Base-by-base conservation (phyloP, 2,113 vertebrate species). In the Helogale parvula region DNA sequence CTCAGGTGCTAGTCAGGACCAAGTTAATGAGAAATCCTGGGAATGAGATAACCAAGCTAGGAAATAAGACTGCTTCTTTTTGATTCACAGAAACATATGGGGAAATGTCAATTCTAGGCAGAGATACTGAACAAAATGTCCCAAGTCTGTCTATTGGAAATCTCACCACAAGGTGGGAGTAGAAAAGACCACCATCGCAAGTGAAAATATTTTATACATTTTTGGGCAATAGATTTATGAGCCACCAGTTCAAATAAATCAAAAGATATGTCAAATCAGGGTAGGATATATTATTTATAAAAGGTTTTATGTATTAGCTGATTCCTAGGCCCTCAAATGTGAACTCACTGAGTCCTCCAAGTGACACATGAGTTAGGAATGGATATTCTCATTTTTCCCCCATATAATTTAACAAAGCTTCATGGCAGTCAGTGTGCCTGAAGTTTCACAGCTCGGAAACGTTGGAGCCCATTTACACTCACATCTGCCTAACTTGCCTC, bases 21-120 rank as follows among this genome's bases (percentile, higher is more conserved):
- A 35, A 86, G 31, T 47, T 91, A 60, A 25, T 7, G 25, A 90
- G 66, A 47, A 72, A 47, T 81, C 90, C 57, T 45, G 23, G 85
- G 35, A 71, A 81, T 19, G 47, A 72, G 60, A 72, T 66, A 82
- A 90, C 11, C 21, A 92, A 47, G 71, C 35, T 68, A 57, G 31
- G n/a, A 94, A 45, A 85, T 65, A 21, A 63, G 54, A 50, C 68
- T 52, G 3, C 79, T 79, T 89, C 68, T 33, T 94, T 38, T 86
- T 35, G 17, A 15, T 47, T 54, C 38, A 19, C 5, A 74, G 47
- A 31, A 96, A 54, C 38, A 35, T 15, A 38, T 33, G 71, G 33
- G 16, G 21, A 71, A 66, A 60, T 90, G 72, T 88, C 82, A 86
- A 82, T 23, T 19, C 31, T 11, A 71, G 33, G 9, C 19, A 52